A percentile compares a stretch with the other conserved stretches of the same genome.
phyloP scores from a whole-genome alignment of 1,140 invertebrate species.

The Kradibia gibbosae region DNA sequence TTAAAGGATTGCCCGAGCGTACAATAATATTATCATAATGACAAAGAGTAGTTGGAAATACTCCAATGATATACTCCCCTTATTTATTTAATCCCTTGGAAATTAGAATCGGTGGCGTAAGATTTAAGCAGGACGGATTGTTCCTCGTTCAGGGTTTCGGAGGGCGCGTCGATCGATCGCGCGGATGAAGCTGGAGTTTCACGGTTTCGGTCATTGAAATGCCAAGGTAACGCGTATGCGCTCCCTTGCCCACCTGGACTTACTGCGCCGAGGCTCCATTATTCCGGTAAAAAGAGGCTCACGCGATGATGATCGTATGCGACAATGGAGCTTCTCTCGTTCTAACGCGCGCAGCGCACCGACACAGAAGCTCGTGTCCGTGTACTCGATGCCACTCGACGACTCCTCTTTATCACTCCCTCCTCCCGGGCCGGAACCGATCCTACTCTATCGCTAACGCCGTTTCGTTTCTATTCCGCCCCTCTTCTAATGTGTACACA shows the following conservation, averaged over 20 bases:
- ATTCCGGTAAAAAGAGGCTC: background rate
- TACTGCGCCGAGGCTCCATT: background rate
- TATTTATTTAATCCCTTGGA: too few species aligned
- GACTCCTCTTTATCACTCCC: background rate
- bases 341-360: background rate
- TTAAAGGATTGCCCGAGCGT: too few species aligned
- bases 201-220: background rate
- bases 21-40: too few species aligned
- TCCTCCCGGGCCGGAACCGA: background rate
- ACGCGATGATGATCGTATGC: background rate
- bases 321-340: conserved; percentile 12
- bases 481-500: too few species aligned
- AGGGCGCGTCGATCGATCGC: too few species aligned
- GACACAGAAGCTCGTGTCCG: conserved; percentile 14
- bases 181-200: background rate
- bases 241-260: background rate
- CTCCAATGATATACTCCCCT: too few species aligned
- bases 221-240: background rate
- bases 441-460: too few species aligned
- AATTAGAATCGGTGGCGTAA: too few species aligned
- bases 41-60: too few species aligned
- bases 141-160: background rate
- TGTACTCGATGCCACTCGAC: conserved; percentile 33
- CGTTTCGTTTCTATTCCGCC: background rate
- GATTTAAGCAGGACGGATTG: too few species aligned